Base-by-base conservation (phyloP, 2,888 invertebrate species). In the Plebejus argus region DNA sequence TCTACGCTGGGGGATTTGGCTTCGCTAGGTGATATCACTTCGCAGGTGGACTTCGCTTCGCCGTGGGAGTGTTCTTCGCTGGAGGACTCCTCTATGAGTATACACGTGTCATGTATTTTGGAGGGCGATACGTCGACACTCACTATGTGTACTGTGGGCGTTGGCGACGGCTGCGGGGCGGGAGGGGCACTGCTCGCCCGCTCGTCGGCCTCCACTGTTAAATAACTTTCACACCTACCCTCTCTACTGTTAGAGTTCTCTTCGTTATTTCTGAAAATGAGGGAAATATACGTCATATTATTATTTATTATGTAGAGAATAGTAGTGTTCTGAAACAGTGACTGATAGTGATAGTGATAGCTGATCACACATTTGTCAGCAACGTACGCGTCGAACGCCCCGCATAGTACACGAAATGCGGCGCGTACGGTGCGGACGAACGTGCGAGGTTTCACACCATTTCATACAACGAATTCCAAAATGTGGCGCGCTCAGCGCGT, bases 141-240 rank as follows among this genome's bases (percentile, higher is more conserved):
- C 56, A 85, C 80, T 72, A 85, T 82, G 39, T 83, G 82, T 20
- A 86, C 84, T 10, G 86, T 84, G 4, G 80, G 79, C 5, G 87
- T 85, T 53, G 85, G 85, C 33, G 86, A 83, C 15, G 78, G 78
- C 77, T 80, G 81, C 20, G 79, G 78, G 7, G 81, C 78, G 3
- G 87, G 87, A 12, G 87, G 89, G 0, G 91, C 91, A 79, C 91
- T 91, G 79, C 87, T 84, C 12, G 91, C 87, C 0, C 92, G 86
- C 78, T 84, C 80, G 70, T 88, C 88, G 76, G 80, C 85, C 76
- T 89, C 90, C 76, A 87, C 86, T 20, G 84, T 84, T 76, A 88
- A 84, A 79, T 84, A 90, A 66, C 83, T 88, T 85, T 81, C 90
- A 87, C 83, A 88, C 85, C 81, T 90, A 87, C 83, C 94, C 66